Evolutionary conservation across 2,888 invertebrate genomes (phyloP).

Genomic region (Lithodes maja): DNA sequence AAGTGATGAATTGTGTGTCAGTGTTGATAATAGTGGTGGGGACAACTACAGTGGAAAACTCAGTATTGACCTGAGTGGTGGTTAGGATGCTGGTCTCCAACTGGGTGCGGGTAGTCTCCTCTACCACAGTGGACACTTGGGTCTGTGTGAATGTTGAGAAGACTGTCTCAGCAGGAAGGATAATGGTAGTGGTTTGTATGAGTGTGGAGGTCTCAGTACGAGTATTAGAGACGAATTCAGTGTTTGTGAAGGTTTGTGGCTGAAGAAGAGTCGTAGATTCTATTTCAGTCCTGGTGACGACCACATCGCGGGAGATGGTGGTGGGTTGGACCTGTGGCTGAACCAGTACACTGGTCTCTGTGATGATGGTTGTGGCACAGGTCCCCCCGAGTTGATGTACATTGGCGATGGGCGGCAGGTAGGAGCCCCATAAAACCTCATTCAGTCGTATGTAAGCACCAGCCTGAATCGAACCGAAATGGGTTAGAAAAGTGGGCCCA

Average conservation of each 20-base stretch:
- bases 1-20: conserved; percentile 50
- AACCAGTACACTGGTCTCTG: conserved; percentile 28
- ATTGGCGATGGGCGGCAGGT: conserved; percentile 54
- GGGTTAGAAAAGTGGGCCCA: neutral
- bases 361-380: conserved; percentile 50
- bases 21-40: conserved; percentile 43
- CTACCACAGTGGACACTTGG: conserved; percentile 46
- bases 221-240: conserved; percentile 60
- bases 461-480: too few relatives aligned
- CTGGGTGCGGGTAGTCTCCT: conserved; percentile 43
- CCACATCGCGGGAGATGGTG: conserved; percentile 55
- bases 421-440: conserved; percentile 34
- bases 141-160: conserved; percentile 64
- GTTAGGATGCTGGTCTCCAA: conserved; percentile 55
- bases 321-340: conserved; percentile 54
- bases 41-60: conserved; percentile 46
- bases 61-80: conserved; percentile 51
- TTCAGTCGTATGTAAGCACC: conserved; percentile 22
- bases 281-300: conserved; percentile 55
- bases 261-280: conserved; percentile 44
- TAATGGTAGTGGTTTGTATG: conserved; percentile 42
- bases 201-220: conserved; percentile 53
- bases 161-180: conserved; percentile 58
- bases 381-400: conserved; percentile 6
- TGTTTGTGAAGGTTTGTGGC: conserved; percentile 53